Conservation (phyloP, 2,888 invertebrate genomes). For the Eupithecia tripunctaria region DNA sequence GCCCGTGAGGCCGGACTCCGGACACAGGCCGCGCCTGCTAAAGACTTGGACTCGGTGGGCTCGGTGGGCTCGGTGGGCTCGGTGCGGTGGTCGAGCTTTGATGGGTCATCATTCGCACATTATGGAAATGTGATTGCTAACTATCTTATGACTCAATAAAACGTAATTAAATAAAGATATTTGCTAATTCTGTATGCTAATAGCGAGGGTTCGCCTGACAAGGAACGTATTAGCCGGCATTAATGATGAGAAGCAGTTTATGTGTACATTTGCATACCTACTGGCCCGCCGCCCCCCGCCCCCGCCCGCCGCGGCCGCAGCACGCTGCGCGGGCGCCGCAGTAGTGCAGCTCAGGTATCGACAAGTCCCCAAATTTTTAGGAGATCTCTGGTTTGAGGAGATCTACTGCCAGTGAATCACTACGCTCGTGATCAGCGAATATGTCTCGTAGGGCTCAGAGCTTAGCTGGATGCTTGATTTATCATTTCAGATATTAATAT, state of each 20-base stretch:
- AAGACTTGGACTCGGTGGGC: background rate
- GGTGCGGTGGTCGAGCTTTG: background rate
- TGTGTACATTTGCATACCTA: background rate
- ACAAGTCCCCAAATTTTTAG: no score
- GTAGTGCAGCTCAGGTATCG: no score
- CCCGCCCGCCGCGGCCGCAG: no score
- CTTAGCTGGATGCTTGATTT: no score
- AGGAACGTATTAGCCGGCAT: background rate
- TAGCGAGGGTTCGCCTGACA: background rate
- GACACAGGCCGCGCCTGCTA: background rate
- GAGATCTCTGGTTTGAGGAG: no score
- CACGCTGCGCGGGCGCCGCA: no score
- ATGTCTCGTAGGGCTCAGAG: no score
- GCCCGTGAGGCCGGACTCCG: no score
- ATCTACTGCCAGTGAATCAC: no score
- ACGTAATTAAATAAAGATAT: background rate
- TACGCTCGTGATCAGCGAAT: no score
- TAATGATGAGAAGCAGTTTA: background rate
- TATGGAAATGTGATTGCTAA: background rate
- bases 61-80: background rate
- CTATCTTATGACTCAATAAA: background rate
- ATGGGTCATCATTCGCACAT: background rate
- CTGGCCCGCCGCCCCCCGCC: no score
- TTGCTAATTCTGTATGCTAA: background rate
- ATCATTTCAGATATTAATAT: no score